A percentile compares a stretch with the other conserved stretches of the same genome.
These are phyloP conservation scores for Sparidentex hasta DNA, from an alignment of 2,797 vertebrate genomes.

Conservation along the genomic window DNA sequence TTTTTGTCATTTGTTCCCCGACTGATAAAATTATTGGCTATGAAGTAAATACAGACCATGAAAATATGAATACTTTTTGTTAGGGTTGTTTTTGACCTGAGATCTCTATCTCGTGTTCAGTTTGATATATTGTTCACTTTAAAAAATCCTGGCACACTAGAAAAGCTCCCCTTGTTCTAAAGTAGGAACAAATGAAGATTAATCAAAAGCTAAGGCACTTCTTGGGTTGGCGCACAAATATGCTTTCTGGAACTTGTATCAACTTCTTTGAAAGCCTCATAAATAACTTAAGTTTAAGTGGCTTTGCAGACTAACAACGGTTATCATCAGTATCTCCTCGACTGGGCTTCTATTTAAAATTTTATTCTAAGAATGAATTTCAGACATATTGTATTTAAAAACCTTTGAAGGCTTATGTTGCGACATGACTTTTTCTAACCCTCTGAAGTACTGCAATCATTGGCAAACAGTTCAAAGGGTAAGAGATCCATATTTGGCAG, in stretches of 20 bases:
- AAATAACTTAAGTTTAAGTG: constrained; percentile 30
- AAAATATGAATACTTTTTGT: neutral
- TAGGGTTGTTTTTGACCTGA: neutral
- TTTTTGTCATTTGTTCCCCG: no score
- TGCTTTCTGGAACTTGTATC: constrained; percentile 1
- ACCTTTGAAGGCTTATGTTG: constrained; percentile 20
- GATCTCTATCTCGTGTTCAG: neutral
- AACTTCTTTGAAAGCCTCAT: constrained; percentile 34
- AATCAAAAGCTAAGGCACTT: neutral
- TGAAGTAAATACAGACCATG: neutral
- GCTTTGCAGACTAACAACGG: constrained; percentile 29
- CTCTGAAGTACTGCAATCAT: constrained; percentile 53
- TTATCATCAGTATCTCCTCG: constrained; percentile 7
- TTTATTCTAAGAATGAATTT: constrained; percentile 17
- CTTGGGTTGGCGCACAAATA: neutral
- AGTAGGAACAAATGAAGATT: neutral
- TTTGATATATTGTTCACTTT: neutral
- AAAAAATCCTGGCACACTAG: neutral
- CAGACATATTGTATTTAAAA: constrained; percentile 43
- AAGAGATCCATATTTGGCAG: constrained; percentile 60
- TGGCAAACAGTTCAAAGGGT: constrained; percentile 70
- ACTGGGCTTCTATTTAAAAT: neutral
- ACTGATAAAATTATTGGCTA: no score
- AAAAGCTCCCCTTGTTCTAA: neutral
- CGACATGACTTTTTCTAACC: constrained; percentile 24